Percentiles rank a stretch among this genome's conserved stretches.
These are phyloP conservation scores for Cactoblastis cactorum DNA, from an alignment of 2,888 invertebrate species.

Conservation along the genomic window DNA sequence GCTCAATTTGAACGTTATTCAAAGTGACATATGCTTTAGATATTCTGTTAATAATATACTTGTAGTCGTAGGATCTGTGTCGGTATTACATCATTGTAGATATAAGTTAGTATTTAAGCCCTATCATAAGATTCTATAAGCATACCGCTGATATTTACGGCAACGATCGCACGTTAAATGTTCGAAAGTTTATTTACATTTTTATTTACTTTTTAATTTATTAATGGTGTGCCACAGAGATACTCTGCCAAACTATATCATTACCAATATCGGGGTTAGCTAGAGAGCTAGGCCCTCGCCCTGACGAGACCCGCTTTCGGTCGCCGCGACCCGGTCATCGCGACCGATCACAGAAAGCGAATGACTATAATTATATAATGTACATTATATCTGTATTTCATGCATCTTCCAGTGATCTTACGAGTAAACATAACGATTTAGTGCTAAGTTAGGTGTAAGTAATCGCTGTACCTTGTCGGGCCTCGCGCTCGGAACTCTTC, in stretches of 20 bases:
- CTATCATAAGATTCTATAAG: constrained; percentile 66
- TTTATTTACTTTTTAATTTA: constrained; percentile 77
- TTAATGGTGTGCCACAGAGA: constrained; percentile 79
- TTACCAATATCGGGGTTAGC: constrained; percentile 63
- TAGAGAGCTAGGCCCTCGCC: constrained; percentile 29
- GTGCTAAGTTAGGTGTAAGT: constrained; percentile 65
- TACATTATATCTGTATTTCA: constrained; percentile 60
- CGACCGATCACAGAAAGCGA: constrained; percentile 43
- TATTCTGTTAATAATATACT: constrained; percentile 79
- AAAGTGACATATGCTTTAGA: constrained; percentile 80
- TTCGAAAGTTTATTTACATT: constrained; percentile 77
- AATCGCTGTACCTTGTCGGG: constrained; percentile 67
- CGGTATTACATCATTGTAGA: constrained; percentile 73
- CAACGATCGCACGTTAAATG: constrained; percentile 76
- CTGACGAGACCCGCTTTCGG: constrained; percentile 34
- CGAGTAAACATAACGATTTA: constrained; percentile 63
- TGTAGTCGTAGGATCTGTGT: constrained; percentile 69
- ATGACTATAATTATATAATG: constrained; percentile 47
- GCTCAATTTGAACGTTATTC: constrained; percentile 80
- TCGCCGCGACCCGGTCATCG: constrained; percentile 33
- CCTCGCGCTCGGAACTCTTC: constrained; percentile 61
- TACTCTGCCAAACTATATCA: constrained; percentile 80
- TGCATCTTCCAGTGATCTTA: constrained; percentile 77
- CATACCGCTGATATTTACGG: constrained; percentile 74
- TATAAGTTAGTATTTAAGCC: constrained; percentile 63